Base-by-base conservation (phyloP, 2,888 invertebrate species). In the Ptychoptera contaminata region DNA sequence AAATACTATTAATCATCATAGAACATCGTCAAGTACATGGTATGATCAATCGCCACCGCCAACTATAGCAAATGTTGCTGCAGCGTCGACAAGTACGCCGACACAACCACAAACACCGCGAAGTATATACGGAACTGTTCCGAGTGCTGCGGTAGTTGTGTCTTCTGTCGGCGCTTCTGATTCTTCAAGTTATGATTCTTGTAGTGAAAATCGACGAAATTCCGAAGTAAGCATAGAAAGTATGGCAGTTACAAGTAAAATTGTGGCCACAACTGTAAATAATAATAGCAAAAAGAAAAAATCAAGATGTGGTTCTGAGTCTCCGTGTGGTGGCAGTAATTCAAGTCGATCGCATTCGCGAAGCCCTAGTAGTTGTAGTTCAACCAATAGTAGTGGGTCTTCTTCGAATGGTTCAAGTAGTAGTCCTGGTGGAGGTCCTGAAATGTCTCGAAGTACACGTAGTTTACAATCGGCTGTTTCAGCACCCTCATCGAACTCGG, bases 271-370 rank as follows among this genome's bases (percentile, higher is more conserved):
- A 41, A 37, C 43, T 53, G 53, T 49, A 52, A 54, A 43, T 46
- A 51, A 49, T 46, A 49, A 50, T 49, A 43, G 52, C 49, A 48
- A 53, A 50, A 68, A 62, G 50, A 58, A 57, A 51, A 67, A 66
- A 59, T 67, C 67, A 49, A 60, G 68, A 51, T 67, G 67, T 52
- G 71, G 71, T 51, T 69, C 69, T 31, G 61, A 71, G 51, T 70
- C 71, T 53, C 71, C 50, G 51, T 67, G 67, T 48, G 70, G 70
- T 37, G 59, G 62, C 50, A 70, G 70, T 53, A 67, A 69, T 46
- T 72, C 71, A 49, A 71, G 70, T 56, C 62, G 72, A 55, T 72
- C 73, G 49, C 70, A 69, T 57, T 71, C 72, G 44, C 67, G 71
- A 42, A 66, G 65, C 47, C 65, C 66, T 48, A 66, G 63, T 55